Evolutionary conservation across 1,140 invertebrate species (phyloP), one percentile per base, ranked within the genome.

Genomic region (Halotydeus destructor): DNA sequence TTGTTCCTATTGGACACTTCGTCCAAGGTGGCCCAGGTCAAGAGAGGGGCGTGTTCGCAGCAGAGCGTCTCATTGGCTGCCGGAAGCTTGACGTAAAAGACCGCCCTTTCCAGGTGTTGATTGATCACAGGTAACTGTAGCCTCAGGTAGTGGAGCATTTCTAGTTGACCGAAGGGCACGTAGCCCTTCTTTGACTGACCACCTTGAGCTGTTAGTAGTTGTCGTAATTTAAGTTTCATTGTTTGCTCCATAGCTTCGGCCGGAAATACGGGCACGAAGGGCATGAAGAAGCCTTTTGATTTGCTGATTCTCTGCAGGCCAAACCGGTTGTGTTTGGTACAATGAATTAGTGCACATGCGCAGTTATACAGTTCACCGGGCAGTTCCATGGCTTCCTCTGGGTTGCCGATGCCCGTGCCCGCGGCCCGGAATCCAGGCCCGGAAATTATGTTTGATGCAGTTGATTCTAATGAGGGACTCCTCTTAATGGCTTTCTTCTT

Each of bases 81-180:
- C 12, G 40, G 3, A 12, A 40, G 32, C 12, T 6, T 14, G 5
- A 5, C 5, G 33, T 16, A 40, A 5, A 35, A 21, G n/a, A 43
- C 36, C 9, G 32, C 32, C 12, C 9, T 43, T 3, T 40, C 31
- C 14, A 41, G 22, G 22, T 38, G 4, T 5, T 18, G 12, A 4
- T n/a, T 5, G 25, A 40, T 30, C 12, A n/a, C n/a, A n/a, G 41
- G 41, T 3, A 43, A 8, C 23, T 43, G 37, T 23, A 43, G 3
- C 5, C 36, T 18, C 3, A 41, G 22, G 18, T 16, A 9, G n/a
- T 43, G 16, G 6, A 43, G 3, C 16, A 25, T 8, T n/a, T 41
- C 16, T 6, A 22, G 41, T 14, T 11, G 5, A 18, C 23, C 36
- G 19, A 14, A 6, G 14, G 33, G 22, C n/a, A 34, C 14, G 6